Conservation (phyloP, 2,113 vertebrate genomes). For the Atractosteus spatula region DNA sequence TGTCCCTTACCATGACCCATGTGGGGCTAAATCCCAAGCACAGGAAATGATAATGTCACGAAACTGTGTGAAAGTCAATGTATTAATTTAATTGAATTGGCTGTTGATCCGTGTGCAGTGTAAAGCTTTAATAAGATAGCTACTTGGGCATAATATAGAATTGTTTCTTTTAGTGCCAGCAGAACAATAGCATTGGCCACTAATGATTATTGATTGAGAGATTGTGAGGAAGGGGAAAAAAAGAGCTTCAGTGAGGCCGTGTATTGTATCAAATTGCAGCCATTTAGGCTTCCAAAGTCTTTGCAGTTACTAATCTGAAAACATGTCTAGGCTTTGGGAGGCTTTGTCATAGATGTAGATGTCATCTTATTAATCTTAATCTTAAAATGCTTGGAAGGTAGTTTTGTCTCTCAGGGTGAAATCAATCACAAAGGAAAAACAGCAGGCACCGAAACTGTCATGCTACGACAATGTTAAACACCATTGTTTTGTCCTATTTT, state of each 20-base stretch:
- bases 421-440: neutral
- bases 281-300: neutral
- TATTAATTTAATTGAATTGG: neutral
- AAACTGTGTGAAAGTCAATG: neutral
- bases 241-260: conserved; percentile 23
- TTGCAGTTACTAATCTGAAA: conserved; percentile 4
- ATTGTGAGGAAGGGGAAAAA: conserved; percentile 27
- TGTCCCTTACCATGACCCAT: neutral
- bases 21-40: neutral
- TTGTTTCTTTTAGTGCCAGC: neutral
- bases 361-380: conserved; percentile 32
- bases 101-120: neutral
- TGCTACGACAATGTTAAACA: no score
- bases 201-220: conserved; percentile 53
- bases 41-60: neutral
- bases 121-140: neutral
- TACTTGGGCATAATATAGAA: neutral
- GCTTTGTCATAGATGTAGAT: conserved; percentile 1
- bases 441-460: no score
- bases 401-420: conserved; percentile 36
- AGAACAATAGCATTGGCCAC: conserved; percentile 37
- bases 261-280: conserved; percentile 26
- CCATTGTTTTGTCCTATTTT: no score
- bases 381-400: conserved; percentile 35
- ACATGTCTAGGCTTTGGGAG: neutral